Evolutionary conservation across 2,888 invertebrate genomes (phyloP).

Genomic region (Apodemia duryi): DNA sequence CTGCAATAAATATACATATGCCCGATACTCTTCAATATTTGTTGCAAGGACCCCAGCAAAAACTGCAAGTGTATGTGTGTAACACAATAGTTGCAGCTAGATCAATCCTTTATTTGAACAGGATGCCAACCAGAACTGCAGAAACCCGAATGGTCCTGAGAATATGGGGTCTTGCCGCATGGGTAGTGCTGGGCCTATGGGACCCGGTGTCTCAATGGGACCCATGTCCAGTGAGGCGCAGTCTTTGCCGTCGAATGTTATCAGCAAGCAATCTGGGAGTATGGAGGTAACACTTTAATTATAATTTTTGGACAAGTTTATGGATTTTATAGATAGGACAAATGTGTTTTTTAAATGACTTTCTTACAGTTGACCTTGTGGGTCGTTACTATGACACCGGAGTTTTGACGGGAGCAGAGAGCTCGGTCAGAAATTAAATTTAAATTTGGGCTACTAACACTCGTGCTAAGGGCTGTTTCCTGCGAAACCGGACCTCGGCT

Average conservation of each 20-base stretch:
- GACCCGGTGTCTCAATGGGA: constrained; percentile 67
- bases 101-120: constrained; percentile 27
- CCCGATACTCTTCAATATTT: too few species aligned
- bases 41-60: too few species aligned
- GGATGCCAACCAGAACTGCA: constrained; percentile 68
- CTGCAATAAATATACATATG: too few species aligned
- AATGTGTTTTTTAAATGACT: not conserved
- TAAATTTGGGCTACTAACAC: too few species aligned
- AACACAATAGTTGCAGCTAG: not conserved
- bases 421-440: too few species aligned
- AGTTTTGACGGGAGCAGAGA: too few species aligned
- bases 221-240: constrained; percentile 82
- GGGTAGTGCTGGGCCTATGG: constrained; percentile 62
- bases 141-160: constrained; percentile 67
- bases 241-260: constrained; percentile 87
- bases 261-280: constrained; percentile 86
- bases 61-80: too few species aligned
- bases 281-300: constrained; percentile 82
- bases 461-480: too few species aligned
- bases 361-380: too few species aligned
- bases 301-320: not conserved
- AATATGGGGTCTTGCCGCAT: constrained; percentile 69
- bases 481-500: too few species aligned
- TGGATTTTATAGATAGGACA: not conserved
- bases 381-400: too few species aligned